A percentile compares a stretch with the other conserved stretches of the same genome.
These are phyloP conservation scores for Hoplostethus mediterraneus DNA, from an alignment of 2,797 vertebrate species.

Conservation along the genomic window DNA sequence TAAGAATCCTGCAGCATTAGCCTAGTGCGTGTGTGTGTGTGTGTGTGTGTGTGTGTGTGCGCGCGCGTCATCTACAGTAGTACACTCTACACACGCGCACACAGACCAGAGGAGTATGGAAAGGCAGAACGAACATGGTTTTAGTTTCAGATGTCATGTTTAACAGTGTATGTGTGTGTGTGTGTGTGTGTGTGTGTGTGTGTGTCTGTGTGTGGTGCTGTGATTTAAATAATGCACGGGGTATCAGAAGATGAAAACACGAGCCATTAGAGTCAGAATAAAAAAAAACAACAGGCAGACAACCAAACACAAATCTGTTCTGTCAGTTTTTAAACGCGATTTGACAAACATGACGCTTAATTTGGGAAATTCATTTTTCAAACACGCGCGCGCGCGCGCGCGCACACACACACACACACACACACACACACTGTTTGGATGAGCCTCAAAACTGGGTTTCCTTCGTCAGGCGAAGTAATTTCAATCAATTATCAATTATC, in stretches of 20 bases:
- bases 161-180: background rate
- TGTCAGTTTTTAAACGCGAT: background rate
- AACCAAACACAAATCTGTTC: background rate
- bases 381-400: background rate
- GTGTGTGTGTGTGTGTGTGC: constrained; percentile 3
- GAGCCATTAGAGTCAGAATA: background rate
- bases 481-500: no score
- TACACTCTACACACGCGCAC: background rate
- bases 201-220: constrained; percentile 15
- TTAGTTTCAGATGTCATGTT: no score
- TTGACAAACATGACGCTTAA: constrained; percentile 5
- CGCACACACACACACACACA: no score
- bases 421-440: rapidly evolving
- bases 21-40: background rate
- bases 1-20: background rate
- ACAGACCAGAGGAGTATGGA: background rate
- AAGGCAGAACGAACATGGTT: no score
- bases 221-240: constrained; percentile 16
- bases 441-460: background rate
- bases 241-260: constrained; percentile 20
- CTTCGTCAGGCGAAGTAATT: background rate
- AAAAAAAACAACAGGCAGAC: background rate
- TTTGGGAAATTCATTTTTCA: background rate
- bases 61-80: background rate
- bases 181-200: constrained; percentile 10